Conservation (phyloP, 2,888 invertebrate genomes). For the Strigamia crassipes region DNA sequence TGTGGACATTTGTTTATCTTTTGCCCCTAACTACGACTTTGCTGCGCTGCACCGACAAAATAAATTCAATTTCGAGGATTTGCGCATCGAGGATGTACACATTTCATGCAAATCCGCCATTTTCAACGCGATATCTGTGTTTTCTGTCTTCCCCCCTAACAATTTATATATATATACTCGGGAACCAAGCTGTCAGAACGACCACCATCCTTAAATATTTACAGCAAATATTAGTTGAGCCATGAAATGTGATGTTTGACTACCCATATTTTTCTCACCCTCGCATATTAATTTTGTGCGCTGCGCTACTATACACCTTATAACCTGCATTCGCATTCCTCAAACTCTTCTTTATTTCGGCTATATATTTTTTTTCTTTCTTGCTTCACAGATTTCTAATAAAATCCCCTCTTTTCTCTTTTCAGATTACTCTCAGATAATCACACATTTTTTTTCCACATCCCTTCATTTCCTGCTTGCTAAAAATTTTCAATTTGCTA, state of each 20-base stretch:
- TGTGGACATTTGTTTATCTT: too few relatives aligned
- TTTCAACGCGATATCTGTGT: too few relatives aligned
- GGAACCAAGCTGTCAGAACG: conserved; percentile 13
- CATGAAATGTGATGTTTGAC: conserved; percentile 38
- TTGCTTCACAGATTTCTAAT: conserved; percentile 40
- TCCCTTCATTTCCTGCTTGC: conserved; percentile 33
- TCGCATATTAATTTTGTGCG: conserved; percentile 24
- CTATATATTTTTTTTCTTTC: not conserved
- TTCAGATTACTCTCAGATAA: conserved; percentile 12
- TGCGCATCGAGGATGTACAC: too few relatives aligned
- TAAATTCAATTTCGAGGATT: too few relatives aligned
- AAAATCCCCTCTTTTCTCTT: not conserved
- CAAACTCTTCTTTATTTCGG: not conserved
- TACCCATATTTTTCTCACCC: not conserved
- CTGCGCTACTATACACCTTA: not conserved
- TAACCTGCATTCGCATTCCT: not conserved
- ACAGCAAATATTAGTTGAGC: conserved; percentile 30
- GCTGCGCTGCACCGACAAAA: too few relatives aligned
- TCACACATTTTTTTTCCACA: conserved; percentile 30
- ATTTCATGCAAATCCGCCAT: too few relatives aligned
- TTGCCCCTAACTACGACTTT: too few relatives aligned
- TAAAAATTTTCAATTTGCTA: conserved; percentile 33
- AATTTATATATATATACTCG: not conserved
- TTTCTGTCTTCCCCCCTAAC: not conserved
- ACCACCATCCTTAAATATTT: conserved; percentile 28